A percentile compares a stretch with the other conserved stretches of the same genome.
Evolutionary conservation across 2,888 invertebrate species (phyloP).

Genomic region (Cotesia congregata): DNA sequence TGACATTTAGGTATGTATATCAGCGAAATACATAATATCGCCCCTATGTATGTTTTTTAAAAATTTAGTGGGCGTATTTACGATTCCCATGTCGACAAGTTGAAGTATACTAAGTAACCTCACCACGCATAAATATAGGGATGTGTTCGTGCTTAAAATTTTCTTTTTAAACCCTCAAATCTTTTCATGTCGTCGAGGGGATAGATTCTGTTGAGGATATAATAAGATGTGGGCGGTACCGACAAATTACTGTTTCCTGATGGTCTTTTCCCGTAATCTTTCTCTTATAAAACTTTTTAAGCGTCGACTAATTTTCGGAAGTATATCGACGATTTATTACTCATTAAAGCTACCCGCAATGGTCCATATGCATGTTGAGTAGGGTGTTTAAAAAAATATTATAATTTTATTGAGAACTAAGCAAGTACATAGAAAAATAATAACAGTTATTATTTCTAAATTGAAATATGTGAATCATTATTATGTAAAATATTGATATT

Average conservation of each 20-base stretch:
- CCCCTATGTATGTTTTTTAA: constrained; percentile 51
- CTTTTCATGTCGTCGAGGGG: constrained; percentile 19
- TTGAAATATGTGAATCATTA: too few relatives aligned
- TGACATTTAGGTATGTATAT: constrained; percentile 49
- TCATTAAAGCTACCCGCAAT: not conserved
- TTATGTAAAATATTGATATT: too few relatives aligned
- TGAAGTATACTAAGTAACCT: not conserved
- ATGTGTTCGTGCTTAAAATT: constrained; percentile 19
- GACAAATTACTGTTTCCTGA: constrained; percentile 29
- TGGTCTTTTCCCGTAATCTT: not conserved
- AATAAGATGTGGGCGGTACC: not conserved
- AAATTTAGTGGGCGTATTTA: constrained; percentile 47
- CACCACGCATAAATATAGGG: not conserved
- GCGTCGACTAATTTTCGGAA: constrained; percentile 2
- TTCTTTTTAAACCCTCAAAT: constrained; percentile 16
- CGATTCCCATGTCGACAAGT: constrained; percentile 50
- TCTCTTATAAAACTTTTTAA: not conserved
- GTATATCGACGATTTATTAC: not conserved
- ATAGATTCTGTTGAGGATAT: not conserved
- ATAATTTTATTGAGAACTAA: not conserved
- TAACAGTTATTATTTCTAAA: too few relatives aligned
- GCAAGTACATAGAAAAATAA: too few relatives aligned
- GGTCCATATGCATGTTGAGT: not conserved
- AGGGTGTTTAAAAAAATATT: not conserved
- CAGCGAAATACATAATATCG: constrained; percentile 49